phyloP scores from a whole-genome alignment of 2,113 vertebrate genomes.

The Lonchura striata region DNA sequence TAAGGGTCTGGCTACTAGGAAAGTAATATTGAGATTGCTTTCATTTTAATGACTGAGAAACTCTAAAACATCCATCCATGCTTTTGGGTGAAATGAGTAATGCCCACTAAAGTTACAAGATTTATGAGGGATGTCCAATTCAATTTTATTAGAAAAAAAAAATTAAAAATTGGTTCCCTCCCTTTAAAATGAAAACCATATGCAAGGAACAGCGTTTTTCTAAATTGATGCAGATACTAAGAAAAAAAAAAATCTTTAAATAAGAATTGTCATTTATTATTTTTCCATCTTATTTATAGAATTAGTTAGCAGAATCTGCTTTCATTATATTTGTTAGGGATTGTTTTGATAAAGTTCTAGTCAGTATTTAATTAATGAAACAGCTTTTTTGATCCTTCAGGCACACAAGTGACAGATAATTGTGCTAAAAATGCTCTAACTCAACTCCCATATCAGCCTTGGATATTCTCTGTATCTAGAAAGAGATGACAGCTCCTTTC shows the following conservation, averaged over 20 bases:
- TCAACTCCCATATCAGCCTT: not conserved
- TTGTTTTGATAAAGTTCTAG: not conserved
- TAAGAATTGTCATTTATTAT: not conserved
- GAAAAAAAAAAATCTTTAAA: not conserved
- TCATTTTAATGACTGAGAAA: slow-evolving; percentile 57
- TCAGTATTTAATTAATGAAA: not conserved
- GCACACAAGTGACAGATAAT: not conserved
- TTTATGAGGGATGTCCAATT: slow-evolving; percentile 68
- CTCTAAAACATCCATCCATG: slow-evolving; percentile 33
- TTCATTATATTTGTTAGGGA: not conserved
- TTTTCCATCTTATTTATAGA: not conserved
- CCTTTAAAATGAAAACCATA: slow-evolving; percentile 72
- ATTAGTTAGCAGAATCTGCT: not conserved
- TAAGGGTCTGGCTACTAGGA: not conserved
- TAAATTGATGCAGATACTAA: slow-evolving; percentile 38
- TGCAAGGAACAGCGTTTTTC: slow-evolving; percentile 59
- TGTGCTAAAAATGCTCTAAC: not conserved
- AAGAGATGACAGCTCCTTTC: not conserved
- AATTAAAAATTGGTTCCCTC: slow-evolving; percentile 56
- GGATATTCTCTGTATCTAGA: not conserved
- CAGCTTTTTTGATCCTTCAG: not conserved
- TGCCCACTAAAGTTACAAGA: slow-evolving; percentile 72
- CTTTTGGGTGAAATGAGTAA: slow-evolving; percentile 67
- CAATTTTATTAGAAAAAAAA: slow-evolving; percentile 71
- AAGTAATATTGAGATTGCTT: slow-evolving; percentile 45